Evolutionary conservation across 2,888 invertebrate species (phyloP), one percentile per base, ranked within the genome.

Genomic region (Hydroisotoma schaefferi): DNA sequence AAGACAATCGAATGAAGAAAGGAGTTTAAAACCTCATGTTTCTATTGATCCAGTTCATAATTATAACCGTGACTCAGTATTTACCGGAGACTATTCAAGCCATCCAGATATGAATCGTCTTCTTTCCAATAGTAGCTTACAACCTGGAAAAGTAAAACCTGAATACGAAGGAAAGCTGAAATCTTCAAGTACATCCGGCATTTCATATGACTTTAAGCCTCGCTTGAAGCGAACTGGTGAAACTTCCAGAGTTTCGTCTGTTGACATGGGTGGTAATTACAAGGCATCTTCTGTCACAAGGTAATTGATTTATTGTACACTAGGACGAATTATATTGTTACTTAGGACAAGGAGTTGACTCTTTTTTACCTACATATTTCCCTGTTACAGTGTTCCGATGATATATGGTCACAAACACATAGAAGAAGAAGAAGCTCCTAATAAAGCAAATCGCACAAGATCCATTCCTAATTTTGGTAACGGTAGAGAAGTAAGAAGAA

Each of bases 401-500:
- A 4, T 20, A 18, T 15, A 40, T 20, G 4, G 5, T 15, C 40
- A 40, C 5, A 5, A 40, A 43, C 44, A 49, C 23, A 15, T 54
- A 26, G 3, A 53, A 25, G 22, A 47, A 28, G 1, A 18, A 0
- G 60, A 57, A 29, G 29, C 27, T 25, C 44, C 51, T n/a, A 63
- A 44, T n/a, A 61, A 65, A 49, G 58, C 67, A 18, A 61, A 61
- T 8, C 61, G 65, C 6, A 64, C 64, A 18, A 67, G 53, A 44
- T 67, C 67, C 18, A 59, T 64, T 38, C 63, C 59, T 4, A 57
- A 55, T 37, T 46, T 63, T 20, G 60, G 59, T 15, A 59, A 62
- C 23, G 59, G 64, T 23, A 25, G 69, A 23, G 70, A 71, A 29
- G 61, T 72, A 38, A 58, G 72, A 48, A 55, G 72, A 20, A 67